Conservation (phyloP, 2,113 vertebrate genomes). For the Strigops habroptila region DNA sequence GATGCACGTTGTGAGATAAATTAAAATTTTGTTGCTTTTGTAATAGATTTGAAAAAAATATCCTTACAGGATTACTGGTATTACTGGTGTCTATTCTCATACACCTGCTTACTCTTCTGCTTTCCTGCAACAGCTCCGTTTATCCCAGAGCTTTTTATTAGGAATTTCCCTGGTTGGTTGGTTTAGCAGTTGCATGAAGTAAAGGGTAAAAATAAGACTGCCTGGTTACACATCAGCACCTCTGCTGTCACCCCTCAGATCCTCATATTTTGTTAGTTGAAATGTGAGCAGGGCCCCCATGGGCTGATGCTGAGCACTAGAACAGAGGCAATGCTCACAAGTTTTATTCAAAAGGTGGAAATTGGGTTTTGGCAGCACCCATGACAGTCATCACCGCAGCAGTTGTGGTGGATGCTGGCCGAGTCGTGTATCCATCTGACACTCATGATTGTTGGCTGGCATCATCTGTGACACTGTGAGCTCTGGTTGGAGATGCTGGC, state of each 20-base stretch:
- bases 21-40: background rate
- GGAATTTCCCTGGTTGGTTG: background rate
- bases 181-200: background rate
- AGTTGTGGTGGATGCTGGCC: background rate
- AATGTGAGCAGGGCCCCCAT: accelerated
- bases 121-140: background rate
- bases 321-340: background rate
- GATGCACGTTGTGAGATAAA: background rate
- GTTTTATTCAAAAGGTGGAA: background rate
- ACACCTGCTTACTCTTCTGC: background rate
- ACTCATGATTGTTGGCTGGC: accelerated
- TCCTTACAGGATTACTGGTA: background rate
- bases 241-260: background rate
- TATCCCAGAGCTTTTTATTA: background rate
- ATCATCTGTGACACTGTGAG: background rate
- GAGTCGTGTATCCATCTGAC: background rate
- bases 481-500: background rate
- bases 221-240: background rate
- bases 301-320: background rate
- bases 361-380: background rate
- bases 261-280: background rate
- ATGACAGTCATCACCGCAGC: accelerated
- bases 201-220: background rate
- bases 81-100: background rate
- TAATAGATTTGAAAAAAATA: background rate